Evolutionary conservation across 2,113 vertebrate genomes (phyloP), one percentile per base, ranked within the genome.

Genomic region (Sprattus sprattus): DNA sequence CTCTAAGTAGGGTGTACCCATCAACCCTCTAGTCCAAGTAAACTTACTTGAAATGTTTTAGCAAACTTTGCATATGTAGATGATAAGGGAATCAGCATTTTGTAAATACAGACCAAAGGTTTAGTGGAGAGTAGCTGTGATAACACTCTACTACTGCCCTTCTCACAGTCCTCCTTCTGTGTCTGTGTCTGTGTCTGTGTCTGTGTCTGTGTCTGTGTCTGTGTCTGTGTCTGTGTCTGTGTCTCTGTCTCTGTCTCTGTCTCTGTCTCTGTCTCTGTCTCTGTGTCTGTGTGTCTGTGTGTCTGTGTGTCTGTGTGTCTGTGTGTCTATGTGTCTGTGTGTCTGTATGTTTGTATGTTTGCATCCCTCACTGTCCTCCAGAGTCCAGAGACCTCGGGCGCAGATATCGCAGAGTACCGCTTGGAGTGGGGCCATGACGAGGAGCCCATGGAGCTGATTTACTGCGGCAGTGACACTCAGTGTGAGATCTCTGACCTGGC

Each of bases 361-460:
- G 78, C 87, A 4, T 80, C 47, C 84, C 4, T 87, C 49, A 57
- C 10, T 46, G 87, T 90, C 81, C 90, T 82, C 16, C 94, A 99
- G 98, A 97, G 96, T 94, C 97, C 97, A 0, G 97, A 99, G 87
- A 97, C 96, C 88, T 97, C 96, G n/a, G 98, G 97, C 46, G 95
- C 96, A 1, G 98, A 99, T 91, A 96, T 99, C 92, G 97, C 98
- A 0, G 98, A 97, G 90, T 99, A 98, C 92, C 95, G 96, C 88
- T 91, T 99, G 93, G 97, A 99, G 88, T 99, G 98, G 97, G 96
- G 96, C 88, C 91, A 92, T 52, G 97, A 97, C 89, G 97, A 97
- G 18, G 96, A 96, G 1, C 94, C 95, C 85, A 95, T 97, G 92
- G 97, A 99, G 90, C 94, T 97, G 10, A 91, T 95, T 20, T 99